Percentiles rank a stretch among this genome's conserved stretches.
These are phyloP conservation scores for Rutilus rutilus DNA, from an alignment of 2,113 vertebrate genomes.

Conservation along the genomic window DNA sequence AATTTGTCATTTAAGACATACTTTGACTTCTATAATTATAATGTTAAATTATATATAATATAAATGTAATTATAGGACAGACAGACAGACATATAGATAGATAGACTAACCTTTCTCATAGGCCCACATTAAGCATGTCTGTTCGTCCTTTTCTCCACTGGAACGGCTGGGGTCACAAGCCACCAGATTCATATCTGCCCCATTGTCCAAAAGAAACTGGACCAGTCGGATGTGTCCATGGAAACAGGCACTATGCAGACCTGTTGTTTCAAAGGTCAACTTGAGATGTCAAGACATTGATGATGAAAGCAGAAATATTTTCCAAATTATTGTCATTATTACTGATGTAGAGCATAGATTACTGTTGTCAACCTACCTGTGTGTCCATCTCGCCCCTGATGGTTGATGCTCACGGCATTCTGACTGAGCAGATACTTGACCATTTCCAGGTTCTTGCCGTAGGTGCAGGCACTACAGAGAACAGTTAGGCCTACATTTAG, in stretches of 20 bases:
- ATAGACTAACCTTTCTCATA: slow-evolving; percentile 90
- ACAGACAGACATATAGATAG: neutral
- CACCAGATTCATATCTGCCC: slow-evolving; percentile 95
- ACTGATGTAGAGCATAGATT: neutral
- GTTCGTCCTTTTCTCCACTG: slow-evolving; percentile 95
- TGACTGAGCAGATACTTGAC: slow-evolving; percentile 91
- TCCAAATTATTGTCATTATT: neutral
- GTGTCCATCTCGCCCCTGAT: slow-evolving; percentile 93
- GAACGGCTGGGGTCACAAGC: slow-evolving; percentile 95
- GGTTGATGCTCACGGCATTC: slow-evolving; percentile 87
- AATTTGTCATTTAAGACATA: neutral
- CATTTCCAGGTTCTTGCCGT: slow-evolving; percentile 89
- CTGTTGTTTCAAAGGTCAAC: slow-evolving; percentile 64
- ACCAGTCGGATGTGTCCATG: slow-evolving; percentile 93
- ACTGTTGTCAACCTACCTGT: slow-evolving; percentile 76
- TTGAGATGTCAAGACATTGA: neutral
- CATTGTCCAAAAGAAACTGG: slow-evolving; percentile 90
- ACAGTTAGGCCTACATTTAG: neutral
- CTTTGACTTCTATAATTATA: neutral
- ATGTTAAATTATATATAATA: too few species aligned
- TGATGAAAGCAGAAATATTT: neutral
- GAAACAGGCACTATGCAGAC: slow-evolving; percentile 91
- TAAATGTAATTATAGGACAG: too few species aligned
- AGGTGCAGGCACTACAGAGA: slow-evolving; percentile 86
- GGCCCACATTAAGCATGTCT: slow-evolving; percentile 98